phyloP scores from a whole-genome alignment of 2,888 invertebrate genomes.

The Tricholauxania praeusta region DNA sequence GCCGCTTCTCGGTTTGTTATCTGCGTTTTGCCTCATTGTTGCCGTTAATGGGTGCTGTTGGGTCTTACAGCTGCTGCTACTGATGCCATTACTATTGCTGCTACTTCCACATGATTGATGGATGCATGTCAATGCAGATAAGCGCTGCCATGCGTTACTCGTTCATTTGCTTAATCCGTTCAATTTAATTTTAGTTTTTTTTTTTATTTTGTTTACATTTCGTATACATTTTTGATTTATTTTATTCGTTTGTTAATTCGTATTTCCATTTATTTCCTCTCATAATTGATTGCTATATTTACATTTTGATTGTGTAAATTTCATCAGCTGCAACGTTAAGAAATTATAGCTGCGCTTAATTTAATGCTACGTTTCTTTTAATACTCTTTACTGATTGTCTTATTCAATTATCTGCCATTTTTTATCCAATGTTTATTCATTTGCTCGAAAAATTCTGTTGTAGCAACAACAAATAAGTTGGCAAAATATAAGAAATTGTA shows the following conservation, averaged over 20 bases:
- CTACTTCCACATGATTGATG: slow-evolving; percentile 26
- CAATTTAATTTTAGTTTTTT: background rate
- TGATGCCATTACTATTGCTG: slow-evolving; percentile 11
- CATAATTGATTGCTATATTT: slow-evolving; percentile 15
- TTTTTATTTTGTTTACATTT: slow-evolving; percentile 22
- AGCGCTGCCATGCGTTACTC: slow-evolving; percentile 8
- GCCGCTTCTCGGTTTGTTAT: background rate
- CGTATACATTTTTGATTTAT: slow-evolving; percentile 4
- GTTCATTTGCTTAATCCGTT: background rate
- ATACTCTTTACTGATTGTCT: no score
- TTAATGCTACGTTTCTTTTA: no score
- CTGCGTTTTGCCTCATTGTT: background rate
- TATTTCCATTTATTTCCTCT: background rate
- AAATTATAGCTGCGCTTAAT: no score
- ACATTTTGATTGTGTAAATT: background rate
- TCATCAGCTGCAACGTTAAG: no score
- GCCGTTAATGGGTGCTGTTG: slow-evolving; percentile 2
- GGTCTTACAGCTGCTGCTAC: background rate
- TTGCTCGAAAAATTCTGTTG: no score
- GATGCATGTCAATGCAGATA: slow-evolving; percentile 36
- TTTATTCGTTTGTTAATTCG: background rate
- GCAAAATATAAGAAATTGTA: no score
- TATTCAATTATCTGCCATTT: no score
- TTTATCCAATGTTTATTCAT: no score
- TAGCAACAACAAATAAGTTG: no score